Evolutionary conservation across 2,888 invertebrate species (phyloP), one percentile per base, ranked within the genome.

Genomic region (Drosophila nigricruria): DNA sequence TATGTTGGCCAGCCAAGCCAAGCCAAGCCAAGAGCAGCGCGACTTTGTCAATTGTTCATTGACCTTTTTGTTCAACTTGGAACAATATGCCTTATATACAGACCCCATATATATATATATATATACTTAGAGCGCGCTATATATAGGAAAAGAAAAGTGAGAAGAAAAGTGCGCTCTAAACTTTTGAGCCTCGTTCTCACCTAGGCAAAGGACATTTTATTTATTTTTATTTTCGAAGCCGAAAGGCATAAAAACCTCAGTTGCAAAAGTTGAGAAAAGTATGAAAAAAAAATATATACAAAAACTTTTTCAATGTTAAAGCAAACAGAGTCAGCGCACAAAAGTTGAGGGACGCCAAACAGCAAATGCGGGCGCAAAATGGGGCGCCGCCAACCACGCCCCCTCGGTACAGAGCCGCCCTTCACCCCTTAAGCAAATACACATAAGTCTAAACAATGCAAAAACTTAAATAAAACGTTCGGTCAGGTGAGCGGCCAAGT

Each of bases 301-400:
- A 43, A 27, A 66, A 86, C 52, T 76, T 89, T 80, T 73, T 71
- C 78, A 83, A 86, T 89, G 87, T 60, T 80, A 83, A 76, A 70
- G 84, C 59, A 86, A 86, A 80, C 82, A 78, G 59, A 45, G 69
- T n/a, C 43, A 57, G 62, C 59, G 45, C 59, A 61, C 56, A 74
- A 74, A 82, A 74, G 77, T 73, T 82, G 58, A 61, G 71, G 50
- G 49, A 43, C 18, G 49, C n/a, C 20, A 20, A 8, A 14, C 18
- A 52, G 65, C 50, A 18, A 52, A 38, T 49, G 50, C 49, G 64
- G 56, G 56, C 18, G 16, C 20, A 27, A 52, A 56, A 32, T 32
- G 16, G 25, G 25, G 18, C 18, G 42, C 23, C 43, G 16, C 2
- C 25, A 20, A 6, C 16, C 43, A 34, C 43, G 18, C 34, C 45